Base-by-base conservation (phyloP, 2,888 invertebrate genomes). In the Deilephila elpenor region DNA sequence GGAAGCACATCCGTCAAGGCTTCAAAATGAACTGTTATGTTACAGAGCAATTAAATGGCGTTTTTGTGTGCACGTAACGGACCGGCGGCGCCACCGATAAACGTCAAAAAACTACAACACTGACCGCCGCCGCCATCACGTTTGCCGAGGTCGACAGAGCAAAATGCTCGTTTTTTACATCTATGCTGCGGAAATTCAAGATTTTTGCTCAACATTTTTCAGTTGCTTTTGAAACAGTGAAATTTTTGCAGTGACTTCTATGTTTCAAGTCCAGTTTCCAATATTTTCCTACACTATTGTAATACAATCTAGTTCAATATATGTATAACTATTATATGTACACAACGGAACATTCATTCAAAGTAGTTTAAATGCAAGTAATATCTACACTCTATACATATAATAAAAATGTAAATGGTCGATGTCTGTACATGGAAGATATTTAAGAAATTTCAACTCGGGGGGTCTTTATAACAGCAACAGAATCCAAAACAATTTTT, bases 1-100 rank as follows among this genome's bases (percentile, higher is more conserved):
- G 32, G 59, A 64, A 60, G 67, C 67, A 67, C 44, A 71, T 71
- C 56, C 34, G 62, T 59, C 64, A 59, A 73, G 56, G 37, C 25
- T 25, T 25, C n/a, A 64, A 44, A 51, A 59, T 59, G 32, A 73
- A 67, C 19, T 67, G 62, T 75, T 70, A 61, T 70, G 71, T 56
- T 75, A 37, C 70, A 74, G 74, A 75, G 76, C 73, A 75, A 78
- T 80, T 79, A 80, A 75, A 74, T 79, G 75, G 77, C 75, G 82
- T 80, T 82, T 77, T 72, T 70, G 71, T 72, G 75, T 71, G 76
- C 61, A 76, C 34, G 73, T 78, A 78, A 78, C 78, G 76, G 74
- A 73, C 67, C 75, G 71, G 73, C 67, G 51, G 25, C 75, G 74
- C 73, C 75, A 78, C 75, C 72, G 75, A 73, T 74, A 67, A 59